Evolutionary conservation across 2,888 invertebrate genomes (phyloP), one percentile per base, ranked within the genome.

Genomic region (Caenorhabditis virilis): DNA sequence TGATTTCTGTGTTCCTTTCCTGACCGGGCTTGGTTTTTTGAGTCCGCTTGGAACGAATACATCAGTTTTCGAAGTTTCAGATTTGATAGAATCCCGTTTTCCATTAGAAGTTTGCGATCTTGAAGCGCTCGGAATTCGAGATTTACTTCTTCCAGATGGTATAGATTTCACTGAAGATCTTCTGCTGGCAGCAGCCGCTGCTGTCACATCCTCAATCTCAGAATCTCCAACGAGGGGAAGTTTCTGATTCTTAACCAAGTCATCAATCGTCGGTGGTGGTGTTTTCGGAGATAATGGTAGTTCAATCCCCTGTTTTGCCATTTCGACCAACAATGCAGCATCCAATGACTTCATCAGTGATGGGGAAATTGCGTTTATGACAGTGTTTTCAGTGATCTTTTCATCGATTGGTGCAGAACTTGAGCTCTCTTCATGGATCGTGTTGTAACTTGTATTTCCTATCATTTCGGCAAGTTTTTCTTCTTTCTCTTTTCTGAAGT

Each of bases 381-480:
- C 15, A 7, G 5, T 39, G 39, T 6, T 13, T 16, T 53, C 60
- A 18, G 46, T 57, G 16, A 56, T 50, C 39, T 27, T 20, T 39
- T 45, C 38, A n/a, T 15, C 20, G 2, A 13, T n/a, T 13, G 22
- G 3, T 11, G 30, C 47, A 2, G 16, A 11, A 1, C 7, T 27
- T n/a, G 39, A 42, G 20, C 38, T 36, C 0, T 39, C 18, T 16
- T 15, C n/a, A 1, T 18, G 38, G 25, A 52, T 26, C 22, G 39
- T 36, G 36, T 58, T 51, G 49, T 52, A 63, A 1, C 49, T 49
- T 15, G 63, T 60, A 1, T 67, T 69, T 1, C 69, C 72, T 26
- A 67, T 64, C 69, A 69, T 72, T 26, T 69, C 69, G 2, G 72
- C 69, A 1, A 69, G 18, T 33, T 69, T 69, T 1, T 46, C 26